Conservation (phyloP, 2,797 vertebrate genomes). For the Melopsittacus undulatus region DNA sequence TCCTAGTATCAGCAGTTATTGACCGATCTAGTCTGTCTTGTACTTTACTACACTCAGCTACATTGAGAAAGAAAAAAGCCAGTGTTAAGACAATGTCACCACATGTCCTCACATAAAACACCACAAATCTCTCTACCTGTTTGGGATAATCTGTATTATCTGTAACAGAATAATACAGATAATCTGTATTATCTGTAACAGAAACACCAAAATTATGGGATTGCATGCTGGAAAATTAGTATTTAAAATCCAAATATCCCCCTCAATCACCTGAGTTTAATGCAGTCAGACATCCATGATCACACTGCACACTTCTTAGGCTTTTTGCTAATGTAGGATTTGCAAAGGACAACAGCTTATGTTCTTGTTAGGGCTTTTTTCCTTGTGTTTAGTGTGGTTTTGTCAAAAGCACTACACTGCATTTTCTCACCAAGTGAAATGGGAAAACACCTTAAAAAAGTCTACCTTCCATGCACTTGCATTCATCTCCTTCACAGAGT, state of each 20-base stretch:
- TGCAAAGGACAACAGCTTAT: not conserved
- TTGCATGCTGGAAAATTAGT: not conserved
- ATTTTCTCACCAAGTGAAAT: not conserved
- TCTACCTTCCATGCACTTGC: conserved; percentile 91
- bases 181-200: not conserved
- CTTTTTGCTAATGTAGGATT: not conserved
- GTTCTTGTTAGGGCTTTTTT: not conserved
- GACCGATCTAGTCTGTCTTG: conserved; percentile 66
- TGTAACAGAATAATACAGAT: too few species aligned
- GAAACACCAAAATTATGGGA: not conserved
- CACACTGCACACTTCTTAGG: not conserved
- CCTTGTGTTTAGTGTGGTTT: not conserved
- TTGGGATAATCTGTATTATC: not conserved
- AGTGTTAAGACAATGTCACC: not conserved
- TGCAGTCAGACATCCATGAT: not conserved
- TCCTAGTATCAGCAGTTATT: conserved; percentile 63
- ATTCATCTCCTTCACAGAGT: conserved; percentile 84
- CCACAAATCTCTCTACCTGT: not conserved
- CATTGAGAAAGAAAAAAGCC: not conserved
- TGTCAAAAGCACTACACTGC: not conserved
- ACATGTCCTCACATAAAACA: not conserved
- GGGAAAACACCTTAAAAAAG: not conserved
- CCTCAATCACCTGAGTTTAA: not conserved
- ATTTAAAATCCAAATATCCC: not conserved
- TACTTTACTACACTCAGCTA: conserved; percentile 80